Conservation (phyloP, 53 echinoderm and acorn worm species). For the Zoroaster sp. region DNA sequence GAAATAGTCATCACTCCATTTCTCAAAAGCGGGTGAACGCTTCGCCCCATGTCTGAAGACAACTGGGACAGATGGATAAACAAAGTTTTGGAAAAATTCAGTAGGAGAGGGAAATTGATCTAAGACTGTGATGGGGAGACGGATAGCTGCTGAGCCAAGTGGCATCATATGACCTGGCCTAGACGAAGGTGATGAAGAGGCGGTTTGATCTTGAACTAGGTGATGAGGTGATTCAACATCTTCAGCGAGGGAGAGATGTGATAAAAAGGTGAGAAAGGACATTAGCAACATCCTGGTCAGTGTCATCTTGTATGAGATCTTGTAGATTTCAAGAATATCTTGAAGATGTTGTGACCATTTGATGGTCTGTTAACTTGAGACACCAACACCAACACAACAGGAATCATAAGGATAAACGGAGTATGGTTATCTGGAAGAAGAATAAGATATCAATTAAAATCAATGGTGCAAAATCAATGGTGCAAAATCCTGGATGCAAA, state of each 20-base stretch:
- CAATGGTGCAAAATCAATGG: too few species aligned
- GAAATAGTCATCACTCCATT: slow-evolving; percentile 76
- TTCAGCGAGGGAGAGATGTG: not conserved
- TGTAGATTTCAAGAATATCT: too few species aligned
- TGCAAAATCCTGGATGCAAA: too few species aligned
- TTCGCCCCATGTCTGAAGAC: slow-evolving; percentile 78
- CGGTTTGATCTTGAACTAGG: not conserved
- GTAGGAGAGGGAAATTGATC: slow-evolving; percentile 68
- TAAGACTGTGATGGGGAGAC: slow-evolving; percentile 9
- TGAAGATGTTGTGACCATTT: too few species aligned
- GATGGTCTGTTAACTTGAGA: too few species aligned
- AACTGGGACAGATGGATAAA: slow-evolving; percentile 79
- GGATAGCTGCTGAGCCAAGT: slow-evolving; percentile 9
- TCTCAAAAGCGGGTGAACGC: slow-evolving; percentile 69
- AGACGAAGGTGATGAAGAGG: not conserved
- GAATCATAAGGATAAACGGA: too few species aligned
- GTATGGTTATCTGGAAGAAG: too few species aligned
- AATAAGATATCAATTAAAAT: too few species aligned
- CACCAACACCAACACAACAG: too few species aligned
- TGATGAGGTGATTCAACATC: not conserved
- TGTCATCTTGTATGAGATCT: not conserved
- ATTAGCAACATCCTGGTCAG: not conserved
- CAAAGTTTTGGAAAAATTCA: slow-evolving; percentile 76
- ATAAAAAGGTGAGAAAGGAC: not conserved
- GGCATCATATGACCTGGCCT: slow-evolving; percentile 61